Base-by-base conservation (phyloP, 1,140 invertebrate genomes). In the Drosophila triauraria region DNA sequence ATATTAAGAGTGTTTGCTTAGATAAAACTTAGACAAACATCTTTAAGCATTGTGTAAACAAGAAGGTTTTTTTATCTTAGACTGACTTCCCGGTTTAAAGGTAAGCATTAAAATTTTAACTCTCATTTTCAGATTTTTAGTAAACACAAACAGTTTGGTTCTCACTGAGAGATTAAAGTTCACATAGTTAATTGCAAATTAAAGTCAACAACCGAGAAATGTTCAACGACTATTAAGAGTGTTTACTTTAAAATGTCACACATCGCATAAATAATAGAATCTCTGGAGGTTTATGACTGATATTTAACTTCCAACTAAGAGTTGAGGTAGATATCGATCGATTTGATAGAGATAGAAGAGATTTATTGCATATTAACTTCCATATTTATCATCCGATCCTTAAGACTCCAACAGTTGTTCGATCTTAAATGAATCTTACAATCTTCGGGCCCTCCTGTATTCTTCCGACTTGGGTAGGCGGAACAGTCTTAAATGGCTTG, bases 61-160 rank as follows among this genome's bases (percentile, higher is more conserved):
- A 20, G 5, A 32, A 17, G 9, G 48, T 30, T 30, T 10, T 10
- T 51, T 17, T 32, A 27, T 32, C n/a, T 17, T 51, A 38, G 13
- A 38, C 3, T 13, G 2, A 54, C 51, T 54, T 54, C 51, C 32
- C 8, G 32, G 51, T 38, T 54, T 15, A 54, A 54, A 54, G 32
- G 32, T 54, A 23, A 13, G 12, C 6, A 20, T 30, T 53, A 8
- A 53, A 13, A 13, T 0, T 13, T 51, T 13, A 53, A 23, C 13
- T 5, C 32, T 20, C 17, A 54, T 54, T 38, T 54, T 23, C 17
- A 54, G 51, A 23, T 23, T 35, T 9, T 15, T 15, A 54, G 15
- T 38, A 2, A 54, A 38, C 51, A 20, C 12, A 38, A 38, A 38
- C 32, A 54, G 3, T 54, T 38, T 38, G 12, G 32, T 38, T 54